Evolutionary conservation across 2,113 vertebrate species (phyloP).

Genomic region (Macaca nemestrina): DNA sequence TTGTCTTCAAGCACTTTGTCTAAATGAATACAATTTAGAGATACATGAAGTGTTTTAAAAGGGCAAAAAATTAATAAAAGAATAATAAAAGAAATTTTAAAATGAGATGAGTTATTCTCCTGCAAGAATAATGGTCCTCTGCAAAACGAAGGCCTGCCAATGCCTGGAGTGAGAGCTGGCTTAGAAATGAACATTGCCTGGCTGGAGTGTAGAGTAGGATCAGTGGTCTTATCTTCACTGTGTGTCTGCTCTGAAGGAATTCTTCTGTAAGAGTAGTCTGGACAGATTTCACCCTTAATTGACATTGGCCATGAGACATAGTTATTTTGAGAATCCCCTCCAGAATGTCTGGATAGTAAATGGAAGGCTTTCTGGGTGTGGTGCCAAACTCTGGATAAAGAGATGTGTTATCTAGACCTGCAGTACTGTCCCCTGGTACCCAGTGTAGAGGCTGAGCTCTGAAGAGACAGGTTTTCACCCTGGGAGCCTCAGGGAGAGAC

Average conservation of each 20-base stretch:
- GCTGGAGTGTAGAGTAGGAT: not conserved
- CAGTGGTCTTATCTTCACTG: not conserved
- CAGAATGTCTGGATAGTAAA: not conserved
- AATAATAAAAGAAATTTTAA: not conserved
- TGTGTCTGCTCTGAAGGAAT: too few species aligned
- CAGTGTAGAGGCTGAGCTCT: rapidly evolving
- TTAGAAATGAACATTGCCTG: rapidly evolving
- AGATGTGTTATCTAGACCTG: too few species aligned
- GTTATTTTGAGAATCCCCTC: not conserved
- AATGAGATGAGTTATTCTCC: not conserved
- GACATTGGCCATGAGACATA: rapidly evolving
- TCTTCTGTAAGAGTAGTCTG: not conserved
- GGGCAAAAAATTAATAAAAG: not conserved
- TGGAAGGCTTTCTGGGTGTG: not conserved
- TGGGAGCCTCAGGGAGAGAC: rapidly evolving
- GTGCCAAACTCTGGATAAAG: not conserved
- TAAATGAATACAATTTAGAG: not conserved
- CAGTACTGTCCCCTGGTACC: rapidly evolving
- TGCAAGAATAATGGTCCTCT: not conserved
- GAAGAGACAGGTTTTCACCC: rapidly evolving
- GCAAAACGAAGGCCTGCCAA: not conserved
- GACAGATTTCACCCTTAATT: not conserved
- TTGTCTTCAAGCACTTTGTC: not conserved
- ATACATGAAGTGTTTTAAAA: not conserved
- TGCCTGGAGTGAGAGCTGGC: rapidly evolving